A percentile compares a stretch with the other conserved stretches of the same genome.
phyloP scores from a whole-genome alignment of 2,888 invertebrate species.

The Papilio elwesi region DNA sequence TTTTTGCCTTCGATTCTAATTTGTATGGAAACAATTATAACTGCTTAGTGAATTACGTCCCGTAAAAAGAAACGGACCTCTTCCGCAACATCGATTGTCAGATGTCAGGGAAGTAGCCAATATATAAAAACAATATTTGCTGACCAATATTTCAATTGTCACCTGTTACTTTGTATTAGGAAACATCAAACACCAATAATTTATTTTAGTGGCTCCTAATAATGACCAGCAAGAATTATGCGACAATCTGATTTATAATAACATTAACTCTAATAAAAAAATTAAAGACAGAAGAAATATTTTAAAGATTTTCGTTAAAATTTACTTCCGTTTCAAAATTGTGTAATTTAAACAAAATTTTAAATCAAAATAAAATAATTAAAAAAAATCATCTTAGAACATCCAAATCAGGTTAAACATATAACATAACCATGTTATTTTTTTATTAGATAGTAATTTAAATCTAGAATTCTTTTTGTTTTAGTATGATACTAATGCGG shows the following conservation, averaged over 20 bases:
- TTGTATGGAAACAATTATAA: background rate
- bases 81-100: constrained; percentile 23
- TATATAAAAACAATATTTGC: constrained; percentile 3
- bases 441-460: constrained; percentile 16
- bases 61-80: background rate
- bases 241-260: constrained; percentile 24
- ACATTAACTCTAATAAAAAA: constrained; percentile 1
- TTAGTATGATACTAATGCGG: constrained; percentile 21
- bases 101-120: constrained; percentile 25
- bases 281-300: background rate
- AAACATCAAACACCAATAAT: background rate
- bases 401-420: background rate
- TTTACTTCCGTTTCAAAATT: background rate
- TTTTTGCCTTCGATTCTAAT: background rate
- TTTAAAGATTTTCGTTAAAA: background rate
- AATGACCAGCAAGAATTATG: constrained; percentile 9
- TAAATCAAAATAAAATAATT: background rate
- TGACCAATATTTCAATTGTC: constrained; percentile 1
- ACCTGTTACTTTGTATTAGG: background rate
- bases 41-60: background rate
- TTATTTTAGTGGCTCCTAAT: constrained; percentile 20
- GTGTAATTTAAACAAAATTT: background rate
- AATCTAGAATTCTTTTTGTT: constrained; percentile 32
- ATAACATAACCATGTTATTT: background rate
- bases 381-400: background rate